A percentile compares a stretch with the other conserved stretches of the same genome.
Conservation (phyloP, 1,140 invertebrate species). For the Drosophila arizonae region DNA sequence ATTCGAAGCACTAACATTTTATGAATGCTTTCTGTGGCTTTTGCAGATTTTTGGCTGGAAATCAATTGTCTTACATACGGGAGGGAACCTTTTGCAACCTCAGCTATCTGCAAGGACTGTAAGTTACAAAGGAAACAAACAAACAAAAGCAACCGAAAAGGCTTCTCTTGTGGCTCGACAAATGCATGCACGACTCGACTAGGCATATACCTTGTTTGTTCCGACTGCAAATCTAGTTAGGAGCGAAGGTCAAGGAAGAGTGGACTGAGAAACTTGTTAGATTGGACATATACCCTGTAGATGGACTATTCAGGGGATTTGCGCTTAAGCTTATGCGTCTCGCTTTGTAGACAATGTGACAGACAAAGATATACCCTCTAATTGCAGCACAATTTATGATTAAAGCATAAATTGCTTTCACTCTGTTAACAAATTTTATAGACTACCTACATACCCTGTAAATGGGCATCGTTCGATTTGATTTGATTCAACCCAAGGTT, state of each 20-base stretch:
- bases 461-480: too few species aligned
- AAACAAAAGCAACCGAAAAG: not conserved
- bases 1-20: not conserved
- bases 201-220: too few species aligned
- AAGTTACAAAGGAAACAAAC: conserved; percentile 51
- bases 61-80: conserved; percentile 69
- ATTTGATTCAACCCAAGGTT: too few species aligned
- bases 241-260: too few species aligned
- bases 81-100: conserved; percentile 79
- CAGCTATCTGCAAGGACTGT: conserved; percentile 79
- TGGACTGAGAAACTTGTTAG: not conserved
- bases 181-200: not conserved
- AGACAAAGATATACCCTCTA: not conserved
- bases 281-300: not conserved
- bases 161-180: not conserved
- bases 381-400: too few species aligned
- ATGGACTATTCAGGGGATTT: not conserved
- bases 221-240: too few species aligned
- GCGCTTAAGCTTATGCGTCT: too few species aligned
- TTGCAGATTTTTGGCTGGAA: conserved; percentile 82
- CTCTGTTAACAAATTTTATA: too few species aligned
- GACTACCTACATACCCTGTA: too few species aligned
- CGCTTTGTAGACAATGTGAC: not conserved
- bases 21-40: conserved; percentile 16
- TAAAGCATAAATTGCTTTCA: too few species aligned